Base-by-base conservation (phyloP, 2,888 invertebrate species). In the Chrysolina haemoptera region DNA sequence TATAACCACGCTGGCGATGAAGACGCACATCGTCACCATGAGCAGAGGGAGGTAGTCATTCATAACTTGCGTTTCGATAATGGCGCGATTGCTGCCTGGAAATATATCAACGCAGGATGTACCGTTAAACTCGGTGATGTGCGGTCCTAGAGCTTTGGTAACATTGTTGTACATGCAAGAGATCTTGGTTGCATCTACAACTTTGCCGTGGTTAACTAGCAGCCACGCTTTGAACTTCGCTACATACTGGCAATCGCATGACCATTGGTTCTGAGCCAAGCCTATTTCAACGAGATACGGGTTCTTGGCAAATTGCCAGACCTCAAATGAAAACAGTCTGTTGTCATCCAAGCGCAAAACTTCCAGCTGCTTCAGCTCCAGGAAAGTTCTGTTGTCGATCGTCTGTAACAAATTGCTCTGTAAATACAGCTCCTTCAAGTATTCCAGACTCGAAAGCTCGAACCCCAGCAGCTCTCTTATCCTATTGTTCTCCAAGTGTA, bases 401-500 rank as follows among this genome's bases (percentile, higher is more conserved):
- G 91, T 93, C 81, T 92, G 90, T 83, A 98, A 93, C 87, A 92
- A 90, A 89, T 97, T 97, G 85, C 94, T 93, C 86, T 97, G 96
- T 79, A 98, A 90, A 89, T 96, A 96, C 71, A 97, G 90, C 86
- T 97, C 97, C 73, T 94, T 91, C 81, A 97, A 90, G 86, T 93
- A 94, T 86, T 95, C 95, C 82, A 97, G 88, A 78, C 94, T 93
- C 76, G 93, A 92, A 85, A 98, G 91, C 88, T 97, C 97, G 84
- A 93, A 94, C 68, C 96, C 97, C 82, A 93, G 89, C 79, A 97
- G 89, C 81, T 93, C 91, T 84, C 92, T 92, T 81, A 97, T 93
- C 85, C 92, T 91, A 88, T 97, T 97, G 86, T 95, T 93, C 88
- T 97, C 96, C 85, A 97, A 91, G 89, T 97, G 96, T 79, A 98